These are phyloP conservation scores for Numenius phaeopus DNA, from an alignment of 2,797 vertebrate species.

Conservation along the genomic window DNA sequence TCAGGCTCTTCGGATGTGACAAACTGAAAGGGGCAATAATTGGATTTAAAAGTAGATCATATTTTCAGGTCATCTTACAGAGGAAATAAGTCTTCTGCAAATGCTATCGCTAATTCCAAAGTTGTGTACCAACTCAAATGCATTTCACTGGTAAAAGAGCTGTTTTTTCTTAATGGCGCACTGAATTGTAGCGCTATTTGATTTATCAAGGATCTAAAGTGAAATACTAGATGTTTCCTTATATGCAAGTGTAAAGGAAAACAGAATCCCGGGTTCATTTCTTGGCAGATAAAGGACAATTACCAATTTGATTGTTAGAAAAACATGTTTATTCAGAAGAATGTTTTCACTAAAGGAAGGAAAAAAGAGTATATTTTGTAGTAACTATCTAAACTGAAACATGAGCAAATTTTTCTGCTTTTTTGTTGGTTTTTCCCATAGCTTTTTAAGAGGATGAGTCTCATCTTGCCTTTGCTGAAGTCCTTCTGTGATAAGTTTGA, in stretches of 20 bases:
- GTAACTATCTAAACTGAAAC: not conserved
- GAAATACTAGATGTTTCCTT: not conserved
- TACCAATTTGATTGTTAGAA: not conserved
- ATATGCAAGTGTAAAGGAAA: not conserved
- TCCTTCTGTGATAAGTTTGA: not conserved
- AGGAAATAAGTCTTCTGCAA: not conserved
- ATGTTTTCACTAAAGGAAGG: not conserved
- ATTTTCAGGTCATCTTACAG: not conserved
- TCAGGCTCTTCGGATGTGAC: not conserved
- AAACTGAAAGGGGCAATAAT: not conserved
- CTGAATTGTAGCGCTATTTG: not conserved
- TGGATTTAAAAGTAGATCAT: not conserved
- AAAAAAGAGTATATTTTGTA: not conserved
- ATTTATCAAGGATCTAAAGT: not conserved
- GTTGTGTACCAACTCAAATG: not conserved
- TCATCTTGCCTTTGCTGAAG: not conserved
- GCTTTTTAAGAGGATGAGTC: not conserved
- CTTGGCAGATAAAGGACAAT: not conserved
- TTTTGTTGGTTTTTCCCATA: not conserved
- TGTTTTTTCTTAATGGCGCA: not conserved
- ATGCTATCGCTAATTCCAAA: not conserved
- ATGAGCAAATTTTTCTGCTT: not conserved
- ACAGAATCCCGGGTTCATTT: not conserved
- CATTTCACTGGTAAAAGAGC: not conserved
- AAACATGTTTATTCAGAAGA: not conserved